Evolutionary conservation across 1,140 invertebrate species (phyloP).

Genomic region (Diprion similis): DNA sequence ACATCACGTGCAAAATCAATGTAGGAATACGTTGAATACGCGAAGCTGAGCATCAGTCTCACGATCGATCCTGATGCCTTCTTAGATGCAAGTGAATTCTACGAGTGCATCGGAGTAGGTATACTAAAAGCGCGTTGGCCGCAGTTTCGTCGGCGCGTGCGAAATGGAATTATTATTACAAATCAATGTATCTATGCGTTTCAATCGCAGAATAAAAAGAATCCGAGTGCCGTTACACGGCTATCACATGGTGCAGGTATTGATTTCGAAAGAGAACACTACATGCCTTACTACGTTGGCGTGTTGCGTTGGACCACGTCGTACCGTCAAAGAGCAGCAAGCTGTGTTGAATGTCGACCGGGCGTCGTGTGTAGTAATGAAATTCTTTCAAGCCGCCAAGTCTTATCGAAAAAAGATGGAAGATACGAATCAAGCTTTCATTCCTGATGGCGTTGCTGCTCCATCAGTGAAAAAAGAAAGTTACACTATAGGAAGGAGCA

Average conservation of each 20-base stretch:
- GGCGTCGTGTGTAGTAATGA: neutral
- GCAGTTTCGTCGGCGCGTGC: conserved; percentile 2
- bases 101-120: neutral
- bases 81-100: neutral
- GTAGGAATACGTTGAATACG: conserved; percentile 3
- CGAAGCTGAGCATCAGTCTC: neutral
- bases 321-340: neutral
- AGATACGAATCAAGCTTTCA: conserved; percentile 7
- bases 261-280: neutral
- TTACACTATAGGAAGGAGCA: neutral
- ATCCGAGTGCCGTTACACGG: conserved; percentile 15
- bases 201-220: neutral
- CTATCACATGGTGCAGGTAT: neutral
- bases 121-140: neutral
- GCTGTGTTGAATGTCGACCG: neutral
- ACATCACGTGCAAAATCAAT: neutral
- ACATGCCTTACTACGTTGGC: neutral
- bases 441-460: conserved; percentile 3
- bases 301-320: neutral
- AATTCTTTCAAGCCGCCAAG: conserved; percentile 1
- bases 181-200: neutral
- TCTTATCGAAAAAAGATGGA: conserved; percentile 7
- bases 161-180: conserved; percentile 3
- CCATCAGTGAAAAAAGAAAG: conserved; percentile 7
- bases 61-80: neutral